phyloP scores from a whole-genome alignment of 2,797 vertebrate genomes.

The Pseudochromis fuscus region DNA sequence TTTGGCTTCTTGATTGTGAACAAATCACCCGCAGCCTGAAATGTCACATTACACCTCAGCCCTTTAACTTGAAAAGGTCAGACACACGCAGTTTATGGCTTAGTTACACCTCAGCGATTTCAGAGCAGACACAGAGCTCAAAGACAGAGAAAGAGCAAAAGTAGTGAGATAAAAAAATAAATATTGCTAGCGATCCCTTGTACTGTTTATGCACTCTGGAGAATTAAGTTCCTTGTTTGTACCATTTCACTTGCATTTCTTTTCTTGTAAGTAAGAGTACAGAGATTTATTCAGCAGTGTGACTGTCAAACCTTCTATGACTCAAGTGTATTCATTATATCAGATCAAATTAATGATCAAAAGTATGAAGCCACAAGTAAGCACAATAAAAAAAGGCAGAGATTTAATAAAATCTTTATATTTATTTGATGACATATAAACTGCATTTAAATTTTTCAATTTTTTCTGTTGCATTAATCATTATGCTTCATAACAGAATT shows the following conservation, averaged over 20 bases:
- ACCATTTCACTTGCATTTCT: no score
- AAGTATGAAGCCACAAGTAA: background rate
- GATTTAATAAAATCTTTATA: constrained; percentile 33
- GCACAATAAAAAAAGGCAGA: constrained; percentile 18
- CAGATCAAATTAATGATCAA: background rate
- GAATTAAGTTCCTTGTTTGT: no score
- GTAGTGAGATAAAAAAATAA: background rate
- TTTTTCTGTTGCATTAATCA: no score
- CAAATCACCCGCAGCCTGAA: constrained; percentile 23
- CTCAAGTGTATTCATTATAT: background rate
- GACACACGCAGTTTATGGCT: constrained; percentile 11
- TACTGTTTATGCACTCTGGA: no score
- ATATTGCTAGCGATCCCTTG: background rate
- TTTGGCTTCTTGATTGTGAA: constrained; percentile 19
- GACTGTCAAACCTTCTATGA: background rate
- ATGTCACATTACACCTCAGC: background rate
- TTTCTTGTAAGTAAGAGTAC: no score
- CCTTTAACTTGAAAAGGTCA: constrained; percentile 52
- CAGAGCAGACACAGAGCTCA: constrained; percentile 33
- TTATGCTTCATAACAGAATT: background rate
- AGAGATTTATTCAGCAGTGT: no score
- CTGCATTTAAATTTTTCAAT: background rate
- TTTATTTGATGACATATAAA: constrained; percentile 17
- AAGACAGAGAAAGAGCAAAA: background rate
- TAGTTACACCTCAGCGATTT: constrained; percentile 35